phyloP scores from a whole-genome alignment of 2,113 vertebrate genomes.

The Lamprologus ornatipinnis region DNA sequence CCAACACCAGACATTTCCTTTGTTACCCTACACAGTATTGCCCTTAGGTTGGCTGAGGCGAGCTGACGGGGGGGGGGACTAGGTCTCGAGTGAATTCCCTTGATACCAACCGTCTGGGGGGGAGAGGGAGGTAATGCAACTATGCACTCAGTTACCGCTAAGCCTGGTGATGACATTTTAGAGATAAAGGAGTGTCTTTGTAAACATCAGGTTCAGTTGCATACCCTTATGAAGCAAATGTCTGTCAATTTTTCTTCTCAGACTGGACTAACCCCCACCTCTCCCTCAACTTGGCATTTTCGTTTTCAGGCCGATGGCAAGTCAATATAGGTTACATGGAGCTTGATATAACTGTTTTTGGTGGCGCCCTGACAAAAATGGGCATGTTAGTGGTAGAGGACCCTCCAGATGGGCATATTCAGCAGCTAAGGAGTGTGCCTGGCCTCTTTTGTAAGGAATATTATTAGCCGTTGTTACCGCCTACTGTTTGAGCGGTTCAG shows the following conservation, averaged over 20 bases:
- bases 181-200: not conserved
- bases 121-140: not conserved
- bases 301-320: accelerated
- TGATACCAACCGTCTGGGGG: not conserved
- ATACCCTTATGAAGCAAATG: not conserved
- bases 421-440: not conserved
- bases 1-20: not conserved
- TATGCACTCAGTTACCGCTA: not conserved
- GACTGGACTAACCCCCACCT: not conserved
- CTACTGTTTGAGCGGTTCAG: not conserved
- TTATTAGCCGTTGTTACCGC: not conserved
- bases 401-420: not conserved
- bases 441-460: not conserved
- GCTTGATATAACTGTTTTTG: not conserved
- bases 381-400: not conserved
- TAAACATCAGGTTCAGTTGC: not conserved
- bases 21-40: not conserved
- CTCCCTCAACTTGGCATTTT: not conserved
- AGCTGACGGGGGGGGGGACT: not conserved
- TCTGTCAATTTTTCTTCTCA: not conserved
- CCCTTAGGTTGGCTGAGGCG: not conserved
- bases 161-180: not conserved
- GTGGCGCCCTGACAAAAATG: not conserved
- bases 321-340: not conserved
- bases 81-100: not conserved